Percentiles rank a stretch among this genome's conserved stretches.
phyloP scores from a whole-genome alignment of 2,888 invertebrate species.

The Idaea dimidiata region DNA sequence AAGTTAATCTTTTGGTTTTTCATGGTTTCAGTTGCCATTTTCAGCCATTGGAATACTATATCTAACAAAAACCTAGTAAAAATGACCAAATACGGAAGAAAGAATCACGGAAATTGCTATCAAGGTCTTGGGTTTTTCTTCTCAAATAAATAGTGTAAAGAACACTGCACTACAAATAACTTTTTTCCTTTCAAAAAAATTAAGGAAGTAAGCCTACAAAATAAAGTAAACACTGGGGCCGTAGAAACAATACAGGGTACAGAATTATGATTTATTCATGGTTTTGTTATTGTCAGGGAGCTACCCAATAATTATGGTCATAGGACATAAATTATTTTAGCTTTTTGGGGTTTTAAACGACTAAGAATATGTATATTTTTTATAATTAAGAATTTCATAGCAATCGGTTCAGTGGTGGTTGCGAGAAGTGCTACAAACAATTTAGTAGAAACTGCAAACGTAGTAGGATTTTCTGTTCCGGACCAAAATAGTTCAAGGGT shows the following conservation, averaged over 20 bases:
- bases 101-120: constrained; percentile 11
- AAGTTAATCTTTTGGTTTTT: too few species aligned
- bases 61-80: not conserved
- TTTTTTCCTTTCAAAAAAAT: not conserved
- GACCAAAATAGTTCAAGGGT: too few species aligned
- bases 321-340: too few species aligned
- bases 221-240: not conserved
- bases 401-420: too few species aligned
- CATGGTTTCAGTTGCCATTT: too few species aligned
- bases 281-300: not conserved
- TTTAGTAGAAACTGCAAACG: too few species aligned
- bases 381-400: too few species aligned
- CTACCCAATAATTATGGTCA: too few species aligned
- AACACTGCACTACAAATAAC: not conserved
- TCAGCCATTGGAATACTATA: not conserved
- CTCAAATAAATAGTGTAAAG: not conserved
- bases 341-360: too few species aligned
- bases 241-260: not conserved
- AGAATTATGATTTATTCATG: not conserved
- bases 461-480: too few species aligned
- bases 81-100: constrained; percentile 2
- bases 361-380: too few species aligned
- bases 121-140: not conserved
- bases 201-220: not conserved
- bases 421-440: too few species aligned